A percentile compares a stretch with the other conserved stretches of the same genome.
Evolutionary conservation across 2,888 invertebrate genomes (phyloP).

Genomic region (Eupithecia exiguata): DNA sequence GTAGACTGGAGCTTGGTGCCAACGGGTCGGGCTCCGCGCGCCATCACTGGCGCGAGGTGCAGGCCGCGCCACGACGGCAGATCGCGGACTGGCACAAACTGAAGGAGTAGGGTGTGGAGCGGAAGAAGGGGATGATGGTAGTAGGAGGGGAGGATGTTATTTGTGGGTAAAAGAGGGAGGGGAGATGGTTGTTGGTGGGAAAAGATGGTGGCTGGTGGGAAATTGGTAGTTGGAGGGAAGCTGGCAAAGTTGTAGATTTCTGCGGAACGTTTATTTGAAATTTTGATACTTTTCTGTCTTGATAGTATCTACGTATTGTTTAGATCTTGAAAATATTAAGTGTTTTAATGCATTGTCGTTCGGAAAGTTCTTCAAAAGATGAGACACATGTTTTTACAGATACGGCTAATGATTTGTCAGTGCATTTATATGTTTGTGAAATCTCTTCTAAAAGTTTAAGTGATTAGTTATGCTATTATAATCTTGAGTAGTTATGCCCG

Average conservation of each 20-base stretch:
- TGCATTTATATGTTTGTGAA: neutral
- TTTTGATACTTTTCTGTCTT: neutral
- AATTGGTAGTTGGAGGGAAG: neutral
- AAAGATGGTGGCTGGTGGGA: neutral
- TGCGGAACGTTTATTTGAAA: neutral
- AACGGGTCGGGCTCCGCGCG: constrained; percentile 92
- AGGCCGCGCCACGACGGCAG: constrained; percentile 97
- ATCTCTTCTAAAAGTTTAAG: neutral
- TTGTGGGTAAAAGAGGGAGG: neutral
- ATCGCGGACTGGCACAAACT: constrained; percentile 99
- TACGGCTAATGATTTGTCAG: neutral
- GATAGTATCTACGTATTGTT: neutral
- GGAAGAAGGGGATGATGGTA: neutral
- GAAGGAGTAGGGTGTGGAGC: constrained; percentile 87
- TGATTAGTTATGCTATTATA: too few species aligned
- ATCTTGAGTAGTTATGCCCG: constrained; percentile 18
- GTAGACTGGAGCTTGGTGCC: constrained; percentile 96
- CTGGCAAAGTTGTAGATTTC: neutral
- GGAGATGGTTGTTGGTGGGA: neutral
- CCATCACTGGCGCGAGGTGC: constrained; percentile 99
- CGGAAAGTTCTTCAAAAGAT: neutral
- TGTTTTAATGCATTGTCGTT: neutral
- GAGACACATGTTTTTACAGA: neutral
- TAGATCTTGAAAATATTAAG: neutral
- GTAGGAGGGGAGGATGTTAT: neutral